Evolutionary conservation across 2,797 vertebrate species (phyloP), one percentile per base, ranked within the genome.

Genomic region (Melanotaenia boesemani): DNA sequence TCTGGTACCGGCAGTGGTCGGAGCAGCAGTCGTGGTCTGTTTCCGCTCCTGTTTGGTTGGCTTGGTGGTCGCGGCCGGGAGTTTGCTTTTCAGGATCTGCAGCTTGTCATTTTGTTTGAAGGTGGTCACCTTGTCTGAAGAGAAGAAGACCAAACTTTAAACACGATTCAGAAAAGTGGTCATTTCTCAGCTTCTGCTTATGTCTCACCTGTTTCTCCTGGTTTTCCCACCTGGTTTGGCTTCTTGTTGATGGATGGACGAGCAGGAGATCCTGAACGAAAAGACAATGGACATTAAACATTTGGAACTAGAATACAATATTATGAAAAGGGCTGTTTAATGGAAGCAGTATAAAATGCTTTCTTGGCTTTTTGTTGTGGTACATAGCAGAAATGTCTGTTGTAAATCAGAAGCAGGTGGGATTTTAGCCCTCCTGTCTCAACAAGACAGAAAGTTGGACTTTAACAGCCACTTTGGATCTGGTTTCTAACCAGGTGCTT

Each of bases 211-310:
- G 73, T 80, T 46, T 80, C 88, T 71, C 77, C 92, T 1, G 84
- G 89, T 50, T 93, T 92, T 16, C 83, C 86, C 50, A 93, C 91
- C 82, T 83, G 44, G 72, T 94, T 94, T 0, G 85, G 67, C 26
- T 89, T 94, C 80, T 91, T 93, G 83, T 88, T 92, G 59, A 86
- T 55, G 4, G 78, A 61, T 0, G 86, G 80, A 6, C 77, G 86
- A 80, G 76, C 78, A 0, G 89, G 79, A 5, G 91, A 89, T 15
- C 91, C 94, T 95, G 83, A 1, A 71, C 87, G 73, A 68, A 20
- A 86, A 15, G 11, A 41, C 50, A 67, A 63, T 13, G 5, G 15
- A 34, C 28, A 58, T 9, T 12, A 67, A 55, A 20, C 26, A 44
- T 55, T 0, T 37, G 36, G 36, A 41, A 41, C 39, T 12, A 41